Conservation (phyloP, 2,888 invertebrate species). For the Chalcis sispes region DNA sequence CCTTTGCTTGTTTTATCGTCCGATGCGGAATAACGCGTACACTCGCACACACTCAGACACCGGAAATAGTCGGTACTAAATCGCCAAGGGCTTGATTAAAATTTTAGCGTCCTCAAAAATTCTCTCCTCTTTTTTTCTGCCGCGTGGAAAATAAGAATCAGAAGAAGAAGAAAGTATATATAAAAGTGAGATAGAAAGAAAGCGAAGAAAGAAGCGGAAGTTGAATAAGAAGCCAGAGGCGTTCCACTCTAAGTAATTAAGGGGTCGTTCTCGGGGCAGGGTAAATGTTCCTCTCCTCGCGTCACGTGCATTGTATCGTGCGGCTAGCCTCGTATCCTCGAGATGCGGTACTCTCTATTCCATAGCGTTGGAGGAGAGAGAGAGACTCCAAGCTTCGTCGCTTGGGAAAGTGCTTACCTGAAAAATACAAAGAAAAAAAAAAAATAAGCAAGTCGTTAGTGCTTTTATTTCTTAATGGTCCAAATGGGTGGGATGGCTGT, state of each 20-base stretch:
- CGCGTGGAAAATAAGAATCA: background rate
- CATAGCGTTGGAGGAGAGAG: background rate
- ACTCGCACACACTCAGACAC: background rate
- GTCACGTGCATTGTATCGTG: too few relatives aligned
- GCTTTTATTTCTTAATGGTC: background rate
- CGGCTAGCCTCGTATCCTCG: background rate
- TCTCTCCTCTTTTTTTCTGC: background rate
- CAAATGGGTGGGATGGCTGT: background rate
- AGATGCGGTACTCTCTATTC: background rate
- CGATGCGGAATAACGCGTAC: background rate
- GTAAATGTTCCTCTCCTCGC: slow-evolving; percentile 30
- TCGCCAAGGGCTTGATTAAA: slow-evolving; percentile 52
- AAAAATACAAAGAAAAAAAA: slow-evolving; percentile 49
- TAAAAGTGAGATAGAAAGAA: too few relatives aligned
- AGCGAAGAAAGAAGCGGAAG: too few relatives aligned
- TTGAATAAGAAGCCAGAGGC: background rate
- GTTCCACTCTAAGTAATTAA: slow-evolving; percentile 48
- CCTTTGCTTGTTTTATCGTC: too few relatives aligned
- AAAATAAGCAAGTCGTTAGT: slow-evolving; percentile 10
- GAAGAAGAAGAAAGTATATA: too few relatives aligned
- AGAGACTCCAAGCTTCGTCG: too few relatives aligned
- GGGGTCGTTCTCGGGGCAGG: background rate
- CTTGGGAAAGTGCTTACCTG: slow-evolving; percentile 46
- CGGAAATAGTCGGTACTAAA: slow-evolving; percentile 18
- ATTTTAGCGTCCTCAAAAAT: slow-evolving; percentile 28